Conservation (phyloP, 2,888 invertebrate species). For the Sinodicranocentrus sp. region DNA sequence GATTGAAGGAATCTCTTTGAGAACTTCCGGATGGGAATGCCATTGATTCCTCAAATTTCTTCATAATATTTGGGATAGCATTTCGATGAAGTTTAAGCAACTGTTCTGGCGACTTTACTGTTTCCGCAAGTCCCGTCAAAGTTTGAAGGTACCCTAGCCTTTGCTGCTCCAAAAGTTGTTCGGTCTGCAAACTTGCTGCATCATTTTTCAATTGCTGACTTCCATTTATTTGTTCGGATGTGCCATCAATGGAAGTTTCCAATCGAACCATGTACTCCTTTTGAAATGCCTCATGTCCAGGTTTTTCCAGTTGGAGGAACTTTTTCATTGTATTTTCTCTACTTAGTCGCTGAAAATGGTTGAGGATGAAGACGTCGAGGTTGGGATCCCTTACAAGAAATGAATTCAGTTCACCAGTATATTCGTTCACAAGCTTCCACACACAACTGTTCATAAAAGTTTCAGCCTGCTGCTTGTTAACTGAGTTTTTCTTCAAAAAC, state of each 20-base stretch:
- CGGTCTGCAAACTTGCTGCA: background rate
- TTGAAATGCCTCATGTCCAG: background rate
- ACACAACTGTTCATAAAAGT: background rate
- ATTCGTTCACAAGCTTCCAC: background rate
- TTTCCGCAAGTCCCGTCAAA: background rate
- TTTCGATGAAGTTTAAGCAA: background rate
- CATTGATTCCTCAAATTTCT: background rate
- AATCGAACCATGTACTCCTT: background rate
- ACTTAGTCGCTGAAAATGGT: background rate
- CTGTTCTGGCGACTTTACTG: background rate
- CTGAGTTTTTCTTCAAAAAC: background rate
- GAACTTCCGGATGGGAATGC: background rate
- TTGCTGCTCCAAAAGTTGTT: background rate
- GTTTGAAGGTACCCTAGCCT: background rate
- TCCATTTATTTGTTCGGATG: background rate
- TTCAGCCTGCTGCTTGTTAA: conserved; percentile 4
- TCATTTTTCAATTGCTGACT: background rate
- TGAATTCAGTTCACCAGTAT: background rate
- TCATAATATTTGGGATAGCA: background rate
- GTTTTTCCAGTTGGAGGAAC: conserved; percentile 30
- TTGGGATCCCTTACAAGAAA: background rate
- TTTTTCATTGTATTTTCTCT: background rate
- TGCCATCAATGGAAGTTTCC: background rate
- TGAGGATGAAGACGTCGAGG: background rate
- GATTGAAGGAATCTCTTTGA: background rate